A percentile compares a stretch with the other conserved stretches of the same genome.
Evolutionary conservation across 2,888 invertebrate species (phyloP).

Genomic region (Ectemnius continuus): DNA sequence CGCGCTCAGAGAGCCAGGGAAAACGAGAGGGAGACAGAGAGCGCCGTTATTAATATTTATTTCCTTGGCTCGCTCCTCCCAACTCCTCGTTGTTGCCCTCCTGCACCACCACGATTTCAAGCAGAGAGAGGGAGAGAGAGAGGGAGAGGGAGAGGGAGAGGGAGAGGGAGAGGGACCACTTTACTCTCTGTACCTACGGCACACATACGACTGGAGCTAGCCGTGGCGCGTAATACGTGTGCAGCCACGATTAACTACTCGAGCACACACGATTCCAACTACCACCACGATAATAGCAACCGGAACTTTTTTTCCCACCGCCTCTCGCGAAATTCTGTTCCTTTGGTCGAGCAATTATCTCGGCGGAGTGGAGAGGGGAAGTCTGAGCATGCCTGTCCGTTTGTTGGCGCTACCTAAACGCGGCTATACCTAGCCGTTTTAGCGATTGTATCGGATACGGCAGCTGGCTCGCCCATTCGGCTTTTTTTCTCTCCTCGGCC

Average conservation of each 20-base stretch:
- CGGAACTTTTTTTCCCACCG: too few relatives aligned
- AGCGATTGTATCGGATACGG: constrained; percentile 74
- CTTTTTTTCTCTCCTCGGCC: constrained; percentile 44
- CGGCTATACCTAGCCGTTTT: constrained; percentile 29
- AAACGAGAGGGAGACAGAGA: constrained; percentile 29
- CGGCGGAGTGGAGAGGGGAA: too few relatives aligned
- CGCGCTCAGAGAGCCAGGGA: constrained; percentile 18
- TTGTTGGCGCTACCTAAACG: constrained; percentile 2
- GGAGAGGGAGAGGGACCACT: too few relatives aligned
- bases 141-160: too few relatives aligned
- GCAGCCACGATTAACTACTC: constrained; percentile 5
- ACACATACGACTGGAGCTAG: constrained; percentile 15
- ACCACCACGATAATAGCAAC: too few relatives aligned
- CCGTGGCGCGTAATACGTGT: constrained; percentile 5
- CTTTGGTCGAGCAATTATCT: too few relatives aligned
- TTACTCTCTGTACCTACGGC: constrained; percentile 2
- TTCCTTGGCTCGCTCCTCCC: constrained; percentile 59
- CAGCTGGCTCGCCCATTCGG: constrained; percentile 69
- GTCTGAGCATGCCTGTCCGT: too few relatives aligned
- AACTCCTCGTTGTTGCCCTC: constrained; percentile 57
- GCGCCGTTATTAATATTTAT: constrained; percentile 72
- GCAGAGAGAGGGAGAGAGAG: too few relatives aligned
- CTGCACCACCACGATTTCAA: constrained; percentile 34
- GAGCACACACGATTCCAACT: not conserved
- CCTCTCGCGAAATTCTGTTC: too few relatives aligned